Evolutionary conservation across 2,888 invertebrate genomes (phyloP).

Genomic region (Clitarchus hookeri): DNA sequence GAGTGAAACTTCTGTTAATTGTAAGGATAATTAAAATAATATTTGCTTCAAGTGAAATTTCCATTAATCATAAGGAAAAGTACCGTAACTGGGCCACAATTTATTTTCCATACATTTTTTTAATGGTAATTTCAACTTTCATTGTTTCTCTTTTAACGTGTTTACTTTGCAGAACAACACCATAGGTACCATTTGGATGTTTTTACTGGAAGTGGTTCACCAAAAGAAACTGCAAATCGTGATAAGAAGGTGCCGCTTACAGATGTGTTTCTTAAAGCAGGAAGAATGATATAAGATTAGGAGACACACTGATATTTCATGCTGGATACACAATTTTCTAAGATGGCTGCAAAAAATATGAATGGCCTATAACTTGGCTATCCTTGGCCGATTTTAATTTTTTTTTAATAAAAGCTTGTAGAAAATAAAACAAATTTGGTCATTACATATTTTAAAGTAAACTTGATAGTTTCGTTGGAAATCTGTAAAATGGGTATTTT

Average conservation of each 20-base stretch:
- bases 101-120: too few relatives aligned
- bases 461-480: background rate
- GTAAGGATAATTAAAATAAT: too few relatives aligned
- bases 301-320: background rate
- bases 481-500: background rate
- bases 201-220: too few relatives aligned
- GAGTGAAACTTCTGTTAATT: too few relatives aligned
- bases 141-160: too few relatives aligned
- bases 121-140: too few relatives aligned
- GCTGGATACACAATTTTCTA: background rate
- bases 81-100: too few relatives aligned
- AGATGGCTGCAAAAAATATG: background rate
- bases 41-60: too few relatives aligned
- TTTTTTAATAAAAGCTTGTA: background rate
- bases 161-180: too few relatives aligned
- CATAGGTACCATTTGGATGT: too few relatives aligned
- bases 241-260: constrained; percentile 16
- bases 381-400: background rate
- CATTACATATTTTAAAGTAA: background rate
- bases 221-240: background rate
- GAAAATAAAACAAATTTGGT: background rate
- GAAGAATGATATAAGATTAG: background rate
- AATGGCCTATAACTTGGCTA: background rate
- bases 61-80: too few relatives aligned
- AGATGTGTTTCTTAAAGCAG: background rate